Conservation (phyloP, 2,113 vertebrate genomes). For the Siniperca knerii region DNA sequence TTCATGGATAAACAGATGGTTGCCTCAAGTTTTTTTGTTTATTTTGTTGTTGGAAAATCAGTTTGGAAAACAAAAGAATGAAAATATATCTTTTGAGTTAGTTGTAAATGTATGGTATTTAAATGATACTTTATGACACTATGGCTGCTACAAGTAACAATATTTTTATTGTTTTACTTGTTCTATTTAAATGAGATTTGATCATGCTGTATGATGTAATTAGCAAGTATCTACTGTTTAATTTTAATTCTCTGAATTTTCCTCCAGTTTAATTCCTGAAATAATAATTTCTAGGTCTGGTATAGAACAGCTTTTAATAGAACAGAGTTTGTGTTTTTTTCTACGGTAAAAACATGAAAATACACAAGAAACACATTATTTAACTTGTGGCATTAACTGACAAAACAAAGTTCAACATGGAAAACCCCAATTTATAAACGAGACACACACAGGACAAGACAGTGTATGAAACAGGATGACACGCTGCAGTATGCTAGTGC, state of each 20-base stretch:
- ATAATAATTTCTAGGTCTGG: neutral
- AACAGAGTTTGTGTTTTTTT: neutral
- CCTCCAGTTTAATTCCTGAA: neutral
- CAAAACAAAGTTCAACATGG: constrained; percentile 11
- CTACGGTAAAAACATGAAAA: neutral
- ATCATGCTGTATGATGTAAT: neutral
- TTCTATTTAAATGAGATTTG: neutral
- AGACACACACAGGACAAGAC: constrained; percentile 3
- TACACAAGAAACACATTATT: neutral
- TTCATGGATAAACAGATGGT: neutral
- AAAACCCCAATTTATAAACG: neutral
- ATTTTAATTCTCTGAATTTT: neutral
- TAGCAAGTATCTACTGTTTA: neutral
- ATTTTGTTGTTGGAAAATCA: neutral
- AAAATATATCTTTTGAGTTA: neutral
- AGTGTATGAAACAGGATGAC: constrained; percentile 22
- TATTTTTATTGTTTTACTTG: neutral
- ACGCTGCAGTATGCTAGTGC: neutral
- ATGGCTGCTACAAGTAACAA: neutral
- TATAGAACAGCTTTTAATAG: neutral
- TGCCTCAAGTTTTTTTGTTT: neutral
- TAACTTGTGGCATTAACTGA: neutral
- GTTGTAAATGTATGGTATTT: neutral
- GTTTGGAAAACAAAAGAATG: neutral
- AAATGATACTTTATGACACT: neutral